Base-by-base conservation (phyloP, 2,797 vertebrate genomes). In the Xenopus petersii region DNA sequence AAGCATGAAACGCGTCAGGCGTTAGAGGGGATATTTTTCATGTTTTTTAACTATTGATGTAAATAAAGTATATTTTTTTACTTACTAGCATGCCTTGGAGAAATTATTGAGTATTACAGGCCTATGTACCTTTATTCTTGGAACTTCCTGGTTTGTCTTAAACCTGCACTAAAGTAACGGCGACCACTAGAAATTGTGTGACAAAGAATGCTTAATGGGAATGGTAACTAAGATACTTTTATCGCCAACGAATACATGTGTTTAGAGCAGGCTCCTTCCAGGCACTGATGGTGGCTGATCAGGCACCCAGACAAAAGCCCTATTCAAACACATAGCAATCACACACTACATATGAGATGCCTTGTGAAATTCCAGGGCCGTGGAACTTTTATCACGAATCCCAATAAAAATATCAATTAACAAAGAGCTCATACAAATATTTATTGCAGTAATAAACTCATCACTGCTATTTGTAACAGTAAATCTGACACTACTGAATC, bases 231-330 rank as follows among this genome's bases (percentile, higher is more conserved):
- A 64, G 67, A 67, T 67, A 65, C 65, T 5, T 12, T 60, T 59
- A 76, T 59, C 46, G 66, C 21, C 24, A 3, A 47, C 64, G 46
- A 68, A 76, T 68, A 42, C 36, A 75, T 70, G 74, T 75, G 61
- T 54, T 58, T 46, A 59, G 55, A 64, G n/a, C 13, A 64, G 36
- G 36, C 36, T 42, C 36, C 36, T 42, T 42, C 8, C 36, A 42
- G 36, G 36, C 36, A 42, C 36, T 42, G 33, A 46, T 49, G 33
- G 2, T 66, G 10, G 36, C 9, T 13, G 15, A 7, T 11, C 12
- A 4, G 36, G 4, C 36, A 7, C 36, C 36, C 49, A 30, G 26
- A 66, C 17, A 55, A 36, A 49, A 13, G 30, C 24, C 24, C 42
- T 60, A 24, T 61, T 74, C 56, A 67, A 59, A 42, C 15, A 21